Evolutionary conservation across 2,113 vertebrate species (phyloP), one percentile per base, ranked within the genome.

Genomic region (Hypocryptadius cinnamomeus): DNA sequence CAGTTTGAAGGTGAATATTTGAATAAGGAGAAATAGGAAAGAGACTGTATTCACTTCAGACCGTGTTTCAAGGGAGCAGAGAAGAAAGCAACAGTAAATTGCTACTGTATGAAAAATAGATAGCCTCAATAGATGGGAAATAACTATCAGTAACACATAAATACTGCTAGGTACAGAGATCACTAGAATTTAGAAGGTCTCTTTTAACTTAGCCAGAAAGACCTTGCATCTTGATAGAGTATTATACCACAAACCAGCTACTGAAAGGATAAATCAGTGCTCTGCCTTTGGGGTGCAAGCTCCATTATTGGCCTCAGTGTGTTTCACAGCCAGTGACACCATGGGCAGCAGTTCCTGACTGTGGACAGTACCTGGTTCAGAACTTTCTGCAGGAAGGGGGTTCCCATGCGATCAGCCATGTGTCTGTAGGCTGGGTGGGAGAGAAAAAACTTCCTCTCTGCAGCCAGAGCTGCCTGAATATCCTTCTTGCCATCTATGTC

Each of bases 401-500:
- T 99, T 64, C 99, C 99, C 99, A 99, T 99, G 20, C 99, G 99
- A n/a, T 99, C 99, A 9, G 99, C 99, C 97, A 99, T 96, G 97
- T 99, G 99, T 97, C 99, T 98, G 77, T 99, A 99, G 6, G 97
- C 97, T 7, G 99, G 98, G 70, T 99, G 99, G n/a, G 99, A 98
- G 61, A 99, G 98, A 83, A 99, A 99, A 93, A 99, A 99, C 92
- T 99, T 99, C 78, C 99, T 98, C 95, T 99, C 99, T 1, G 99
- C 99, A 11, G 97, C 98, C 96, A 99, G 97, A n/a, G 99, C 99
- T 4, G 99, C 98, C 5, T 97, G 98, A 94, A 99, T 99, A 85
- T 99, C 99, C 95, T 99, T 99, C 96, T 96, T 99, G 50, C 99
- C 99, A 80, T 99, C 99, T 4, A 99, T 99, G 97, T 99, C 99